Evolutionary conservation across 30 jellyfish, hydroid and myxozoan genomes (phyloP).

Genomic region (Sanderia malayensis): DNA sequence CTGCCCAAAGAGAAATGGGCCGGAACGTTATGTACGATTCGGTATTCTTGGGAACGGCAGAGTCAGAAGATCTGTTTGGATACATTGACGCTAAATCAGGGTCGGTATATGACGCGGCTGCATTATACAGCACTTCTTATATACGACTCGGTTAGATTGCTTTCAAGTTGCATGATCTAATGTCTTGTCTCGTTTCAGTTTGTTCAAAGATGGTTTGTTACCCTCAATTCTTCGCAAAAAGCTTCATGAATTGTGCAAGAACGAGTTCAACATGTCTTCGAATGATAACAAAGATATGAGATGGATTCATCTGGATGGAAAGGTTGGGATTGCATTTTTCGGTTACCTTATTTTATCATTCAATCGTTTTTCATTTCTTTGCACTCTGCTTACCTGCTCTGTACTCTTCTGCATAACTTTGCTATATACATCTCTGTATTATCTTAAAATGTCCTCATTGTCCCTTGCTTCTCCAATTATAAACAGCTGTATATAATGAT

Average conservation of each 20-base stretch:
- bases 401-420: too few species aligned
- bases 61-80: slow-evolving; percentile 51
- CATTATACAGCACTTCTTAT: too few species aligned
- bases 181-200: slow-evolving; percentile 22
- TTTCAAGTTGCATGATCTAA: too few species aligned
- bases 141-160: too few species aligned
- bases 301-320: slow-evolving; percentile 62
- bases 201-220: slow-evolving; percentile 31
- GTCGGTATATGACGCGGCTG: slow-evolving; percentile 20
- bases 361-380: too few species aligned
- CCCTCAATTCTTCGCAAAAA: slow-evolving; percentile 53
- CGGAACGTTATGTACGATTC: slow-evolving; percentile 40
- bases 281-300: slow-evolving; percentile 30
- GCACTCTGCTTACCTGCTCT: too few species aligned
- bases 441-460: too few species aligned
- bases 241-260: slow-evolving; percentile 42
- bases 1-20: slow-evolving; percentile 62
- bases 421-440: too few species aligned
- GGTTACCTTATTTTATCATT: background rate
- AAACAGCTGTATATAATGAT: too few species aligned
- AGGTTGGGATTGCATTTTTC: too few species aligned
- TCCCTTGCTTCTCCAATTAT: too few species aligned
- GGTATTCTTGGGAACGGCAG: slow-evolving; percentile 37
- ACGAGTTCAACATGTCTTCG: slow-evolving; percentile 28
- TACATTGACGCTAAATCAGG: slow-evolving; percentile 13